A percentile compares a stretch with the other conserved stretches of the same genome.
Evolutionary conservation across 2,888 invertebrate genomes (phyloP).

Genomic region (Leptinotarsa haldemani): DNA sequence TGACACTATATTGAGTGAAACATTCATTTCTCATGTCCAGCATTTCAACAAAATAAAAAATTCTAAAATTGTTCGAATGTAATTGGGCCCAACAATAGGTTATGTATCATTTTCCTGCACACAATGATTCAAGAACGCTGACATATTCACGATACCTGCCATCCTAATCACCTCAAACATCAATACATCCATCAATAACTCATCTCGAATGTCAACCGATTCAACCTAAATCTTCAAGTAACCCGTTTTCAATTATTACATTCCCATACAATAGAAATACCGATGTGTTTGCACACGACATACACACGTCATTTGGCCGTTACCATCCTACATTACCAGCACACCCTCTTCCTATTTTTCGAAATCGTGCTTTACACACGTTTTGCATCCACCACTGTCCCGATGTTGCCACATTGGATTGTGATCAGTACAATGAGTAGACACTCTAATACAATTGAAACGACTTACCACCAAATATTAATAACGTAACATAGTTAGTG

Average conservation of each 20-base stretch:
- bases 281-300: slow-evolving; percentile 33
- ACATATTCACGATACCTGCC: slow-evolving; percentile 3
- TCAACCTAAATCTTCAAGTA: slow-evolving; percentile 4
- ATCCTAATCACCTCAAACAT: neutral
- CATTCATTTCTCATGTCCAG: no score
- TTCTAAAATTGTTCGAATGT: no score
- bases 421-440: neutral
- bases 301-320: slow-evolving; percentile 37
- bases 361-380: slow-evolving; percentile 37
- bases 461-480: no score
- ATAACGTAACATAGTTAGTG: no score
- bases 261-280: slow-evolving; percentile 12
- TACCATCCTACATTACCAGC: slow-evolving; percentile 22
- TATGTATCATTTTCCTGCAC: neutral
- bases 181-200: slow-evolving; percentile 15
- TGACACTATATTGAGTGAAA: no score
- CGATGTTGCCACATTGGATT: slow-evolving; percentile 6
- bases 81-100: no score
- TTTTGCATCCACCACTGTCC: slow-evolving; percentile 32
- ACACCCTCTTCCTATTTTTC: slow-evolving; percentile 26
- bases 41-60: no score
- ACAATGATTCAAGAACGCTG: neutral
- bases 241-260: slow-evolving; percentile 20
- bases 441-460: no score
- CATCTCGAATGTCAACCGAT: slow-evolving; percentile 3